Evolutionary conservation across 2,113 vertebrate genomes (phyloP).

Genomic region (Rafetus swinhoei): DNA sequence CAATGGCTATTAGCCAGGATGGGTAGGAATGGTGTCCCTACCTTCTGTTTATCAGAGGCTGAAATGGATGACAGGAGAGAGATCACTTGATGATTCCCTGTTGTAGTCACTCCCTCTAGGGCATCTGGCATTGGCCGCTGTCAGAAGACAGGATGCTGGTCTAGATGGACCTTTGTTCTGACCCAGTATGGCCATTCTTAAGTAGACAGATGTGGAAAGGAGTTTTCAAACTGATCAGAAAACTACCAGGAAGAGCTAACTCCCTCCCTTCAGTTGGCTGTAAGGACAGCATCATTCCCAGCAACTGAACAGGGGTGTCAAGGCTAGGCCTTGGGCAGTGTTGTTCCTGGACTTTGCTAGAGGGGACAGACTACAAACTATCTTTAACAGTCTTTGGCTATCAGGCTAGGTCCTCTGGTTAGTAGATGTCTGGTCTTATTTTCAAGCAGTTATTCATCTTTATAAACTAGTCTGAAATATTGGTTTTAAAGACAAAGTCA

Average conservation of each 20-base stretch:
- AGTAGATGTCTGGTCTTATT: background rate
- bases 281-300: background rate
- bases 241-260: background rate
- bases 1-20: no score
- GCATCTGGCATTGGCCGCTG: no score
- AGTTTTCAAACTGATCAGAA: accelerated
- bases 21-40: no score
- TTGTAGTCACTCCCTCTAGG: no score
- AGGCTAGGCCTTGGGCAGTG: background rate
- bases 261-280: background rate
- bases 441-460: background rate
- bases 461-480: background rate
- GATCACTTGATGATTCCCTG: no score
- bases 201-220: background rate
- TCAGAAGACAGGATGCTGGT: no score
- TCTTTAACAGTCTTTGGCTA: background rate
- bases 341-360: background rate
- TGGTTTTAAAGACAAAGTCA: background rate
- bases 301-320: background rate
- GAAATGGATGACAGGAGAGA: no score
- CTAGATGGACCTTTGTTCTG: no score
- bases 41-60: no score
- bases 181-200: no score
- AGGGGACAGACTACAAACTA: background rate
- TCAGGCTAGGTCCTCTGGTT: accelerated